Evolutionary conservation across 2,797 vertebrate genomes (phyloP).

Genomic region (Spinus pinus): DNA sequence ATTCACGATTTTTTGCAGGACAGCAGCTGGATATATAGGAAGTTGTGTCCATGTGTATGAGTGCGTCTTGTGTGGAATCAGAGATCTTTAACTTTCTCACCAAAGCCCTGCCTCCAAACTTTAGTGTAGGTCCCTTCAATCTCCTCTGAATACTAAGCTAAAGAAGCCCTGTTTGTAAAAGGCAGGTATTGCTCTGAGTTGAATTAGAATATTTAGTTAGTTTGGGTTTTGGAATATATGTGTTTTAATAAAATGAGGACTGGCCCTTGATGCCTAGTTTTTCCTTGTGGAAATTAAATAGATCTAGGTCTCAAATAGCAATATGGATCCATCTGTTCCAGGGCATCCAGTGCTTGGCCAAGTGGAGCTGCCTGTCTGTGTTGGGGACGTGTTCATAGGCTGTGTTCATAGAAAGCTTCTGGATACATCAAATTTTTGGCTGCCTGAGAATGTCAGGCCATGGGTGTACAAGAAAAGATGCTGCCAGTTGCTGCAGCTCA

Average conservation of each 20-base stretch:
- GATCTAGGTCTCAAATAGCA: background rate
- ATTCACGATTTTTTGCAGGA: background rate
- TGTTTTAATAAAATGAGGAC: background rate
- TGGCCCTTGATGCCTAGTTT: background rate
- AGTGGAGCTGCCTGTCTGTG: background rate
- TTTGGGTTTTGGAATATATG: background rate
- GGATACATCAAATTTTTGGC: background rate
- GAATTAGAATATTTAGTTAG: background rate
- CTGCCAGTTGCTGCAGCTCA: background rate
- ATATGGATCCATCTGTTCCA: accelerated
- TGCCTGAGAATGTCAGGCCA: background rate
- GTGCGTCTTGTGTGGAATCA: background rate
- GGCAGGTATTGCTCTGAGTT: background rate
- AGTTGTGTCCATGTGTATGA: background rate
- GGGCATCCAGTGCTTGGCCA: accelerated
- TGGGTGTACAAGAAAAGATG: background rate
- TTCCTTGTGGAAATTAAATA: background rate
- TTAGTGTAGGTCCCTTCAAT: background rate
- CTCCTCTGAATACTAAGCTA: background rate
- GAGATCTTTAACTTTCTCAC: background rate
- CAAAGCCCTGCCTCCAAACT: background rate
- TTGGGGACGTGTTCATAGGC: accelerated
- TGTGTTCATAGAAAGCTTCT: background rate
- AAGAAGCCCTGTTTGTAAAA: background rate
- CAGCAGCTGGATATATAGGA: background rate